phyloP scores from a whole-genome alignment of 2,888 invertebrate genomes.

The Sarcophaga caerulescens region DNA sequence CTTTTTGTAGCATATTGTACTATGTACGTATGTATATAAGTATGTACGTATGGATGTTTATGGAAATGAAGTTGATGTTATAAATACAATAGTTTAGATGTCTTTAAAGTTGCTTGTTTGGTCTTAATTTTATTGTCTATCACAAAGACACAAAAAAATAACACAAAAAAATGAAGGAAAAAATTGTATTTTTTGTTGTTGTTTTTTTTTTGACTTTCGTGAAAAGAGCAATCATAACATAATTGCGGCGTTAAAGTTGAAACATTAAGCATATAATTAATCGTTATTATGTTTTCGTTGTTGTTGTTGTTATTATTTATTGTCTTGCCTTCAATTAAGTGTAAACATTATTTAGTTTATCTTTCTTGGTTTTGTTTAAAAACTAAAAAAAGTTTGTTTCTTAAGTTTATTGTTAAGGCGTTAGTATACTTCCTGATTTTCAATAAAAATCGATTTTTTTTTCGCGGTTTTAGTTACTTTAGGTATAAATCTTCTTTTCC shows the following conservation, averaged over 20 bases:
- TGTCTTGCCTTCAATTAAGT: slow-evolving; percentile 11
- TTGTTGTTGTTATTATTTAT: slow-evolving; percentile 1
- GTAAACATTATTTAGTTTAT: slow-evolving; percentile 16
- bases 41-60: no score
- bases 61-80: no score
- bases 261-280: slow-evolving; percentile 30
- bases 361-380: neutral
- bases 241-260: slow-evolving; percentile 46
- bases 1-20: neutral
- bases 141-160: no score
- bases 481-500: no score
- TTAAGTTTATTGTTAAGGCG: slow-evolving; percentile 13
- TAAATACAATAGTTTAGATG: neutral
- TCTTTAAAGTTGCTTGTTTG: neutral
- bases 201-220: slow-evolving; percentile 31
- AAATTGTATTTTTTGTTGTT: slow-evolving; percentile 10
- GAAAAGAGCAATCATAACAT: slow-evolving; percentile 40
- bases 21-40: no score
- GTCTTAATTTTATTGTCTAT: slow-evolving; percentile 14
- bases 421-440: no score
- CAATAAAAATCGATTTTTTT: no score
- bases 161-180: slow-evolving; percentile 13
- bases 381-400: neutral
- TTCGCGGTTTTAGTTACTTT: no score
- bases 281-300: neutral